Evolutionary conservation across 23 tunicate species (phyloP).

Genomic region (Oikopleura dioica): DNA sequence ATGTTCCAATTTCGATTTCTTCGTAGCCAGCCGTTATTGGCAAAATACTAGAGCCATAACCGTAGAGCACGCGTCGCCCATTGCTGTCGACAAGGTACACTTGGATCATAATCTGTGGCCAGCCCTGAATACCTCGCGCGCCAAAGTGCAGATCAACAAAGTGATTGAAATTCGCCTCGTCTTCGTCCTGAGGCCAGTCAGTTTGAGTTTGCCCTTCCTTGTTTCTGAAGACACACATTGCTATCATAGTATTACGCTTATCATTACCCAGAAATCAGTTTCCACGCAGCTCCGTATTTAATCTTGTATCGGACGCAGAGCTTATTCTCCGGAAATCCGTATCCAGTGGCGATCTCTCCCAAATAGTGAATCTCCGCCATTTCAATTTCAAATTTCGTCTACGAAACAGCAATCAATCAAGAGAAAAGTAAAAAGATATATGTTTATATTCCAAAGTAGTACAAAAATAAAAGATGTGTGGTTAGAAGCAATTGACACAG

Average conservation of each 20-base stretch:
- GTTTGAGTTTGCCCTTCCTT: not conserved
- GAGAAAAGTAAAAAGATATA: not conserved
- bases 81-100: not conserved
- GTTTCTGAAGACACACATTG: not conserved
- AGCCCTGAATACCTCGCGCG: not conserved
- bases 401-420: too few relatives aligned
- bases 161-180: not conserved
- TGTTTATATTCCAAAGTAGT: not conserved
- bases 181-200: not conserved
- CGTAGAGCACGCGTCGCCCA: not conserved
- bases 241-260: not conserved
- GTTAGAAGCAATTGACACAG: too few relatives aligned
- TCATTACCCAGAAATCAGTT: not conserved
- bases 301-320: not conserved
- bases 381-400: not conserved
- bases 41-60: not conserved
- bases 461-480: too few relatives aligned
- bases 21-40: not conserved
- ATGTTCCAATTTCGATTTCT: not conserved
- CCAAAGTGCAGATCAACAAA: not conserved
- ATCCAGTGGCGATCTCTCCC: not conserved
- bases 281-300: not conserved
- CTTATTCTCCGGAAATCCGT: not conserved
- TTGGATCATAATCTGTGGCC: not conserved
- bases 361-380: not conserved